Conservation (phyloP, 2,888 invertebrate genomes). For the Scaptomyza flava region DNA sequence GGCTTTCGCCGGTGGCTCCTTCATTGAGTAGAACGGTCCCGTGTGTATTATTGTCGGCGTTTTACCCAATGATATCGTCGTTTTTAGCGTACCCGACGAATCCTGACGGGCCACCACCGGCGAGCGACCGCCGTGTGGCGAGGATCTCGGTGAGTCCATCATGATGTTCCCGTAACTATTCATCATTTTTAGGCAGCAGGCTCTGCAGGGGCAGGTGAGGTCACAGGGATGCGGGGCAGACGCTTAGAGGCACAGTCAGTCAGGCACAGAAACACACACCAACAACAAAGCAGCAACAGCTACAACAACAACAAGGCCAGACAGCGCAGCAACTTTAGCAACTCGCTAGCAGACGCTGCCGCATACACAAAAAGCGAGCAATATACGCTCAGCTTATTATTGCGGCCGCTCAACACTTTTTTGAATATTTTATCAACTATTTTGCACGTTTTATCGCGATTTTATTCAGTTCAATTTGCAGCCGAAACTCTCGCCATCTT, state of each 20-base stretch:
- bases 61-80: constrained; percentile 98
- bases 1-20: constrained; percentile 96
- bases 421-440: constrained; percentile 40
- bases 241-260: constrained; percentile 11
- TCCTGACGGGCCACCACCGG: constrained; percentile 98
- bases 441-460: constrained; percentile 57
- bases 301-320: constrained; percentile 65
- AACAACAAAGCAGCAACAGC: constrained; percentile 38
- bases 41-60: constrained; percentile 98
- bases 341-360: constrained; percentile 48
- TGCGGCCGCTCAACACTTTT: constrained; percentile 43
- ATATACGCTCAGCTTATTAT: constrained; percentile 40
- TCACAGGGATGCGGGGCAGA: not conserved
- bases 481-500: constrained; percentile 70
- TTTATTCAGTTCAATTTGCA: constrained; percentile 53
- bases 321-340: constrained; percentile 61
- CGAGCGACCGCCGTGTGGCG: constrained; percentile 97
- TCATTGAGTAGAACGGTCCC: constrained; percentile 99
- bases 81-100: constrained; percentile 98
- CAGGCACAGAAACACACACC: constrained; percentile 38
- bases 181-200: constrained; percentile 69
- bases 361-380: constrained; percentile 42
- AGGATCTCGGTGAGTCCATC: constrained; percentile 98
- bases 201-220: not conserved
- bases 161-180: constrained; percentile 87